Conservation (phyloP, 1,140 invertebrate genomes). For the Nephotettix cincticeps region DNA sequence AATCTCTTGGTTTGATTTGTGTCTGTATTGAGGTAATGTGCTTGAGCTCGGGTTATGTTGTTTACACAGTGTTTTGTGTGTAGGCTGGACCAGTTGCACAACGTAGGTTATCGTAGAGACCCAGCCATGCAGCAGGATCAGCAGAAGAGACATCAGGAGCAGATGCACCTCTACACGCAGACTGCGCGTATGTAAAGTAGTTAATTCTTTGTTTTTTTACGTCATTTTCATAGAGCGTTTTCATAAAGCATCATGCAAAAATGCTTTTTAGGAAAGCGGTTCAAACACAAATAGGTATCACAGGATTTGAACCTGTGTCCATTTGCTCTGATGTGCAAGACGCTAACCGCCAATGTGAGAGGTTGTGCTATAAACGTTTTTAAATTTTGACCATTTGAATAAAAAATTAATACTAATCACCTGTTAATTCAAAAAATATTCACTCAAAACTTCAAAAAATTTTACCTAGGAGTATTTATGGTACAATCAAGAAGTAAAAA, state of each 20-base stretch:
- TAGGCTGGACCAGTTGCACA: conserved; percentile 71
- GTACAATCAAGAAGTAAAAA: too few species aligned
- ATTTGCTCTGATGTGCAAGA: background rate
- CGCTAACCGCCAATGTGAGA: too few species aligned
- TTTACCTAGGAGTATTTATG: too few species aligned
- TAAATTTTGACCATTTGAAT: too few species aligned
- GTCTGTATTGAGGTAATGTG: too few species aligned
- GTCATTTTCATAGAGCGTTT: background rate
- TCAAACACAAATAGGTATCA: too few species aligned
- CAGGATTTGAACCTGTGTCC: background rate
- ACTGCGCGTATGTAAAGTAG: conserved; percentile 9
- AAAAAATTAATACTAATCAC: too few species aligned
- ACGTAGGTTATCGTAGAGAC: conserved; percentile 68
- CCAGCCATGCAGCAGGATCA: conserved; percentile 70
- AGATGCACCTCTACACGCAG: conserved; percentile 53
- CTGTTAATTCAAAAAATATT: too few species aligned
- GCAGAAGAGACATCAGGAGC: conserved; percentile 65
- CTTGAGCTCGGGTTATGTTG: too few species aligned
- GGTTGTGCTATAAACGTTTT: too few species aligned
- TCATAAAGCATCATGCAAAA: background rate
- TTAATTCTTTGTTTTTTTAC: background rate
- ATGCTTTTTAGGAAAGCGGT: background rate
- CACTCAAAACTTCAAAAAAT: too few species aligned
- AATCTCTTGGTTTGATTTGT: too few species aligned
- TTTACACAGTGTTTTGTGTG: conserved; percentile 16